Evolutionary conservation across 2,888 invertebrate genomes (phyloP), one percentile per base, ranked within the genome.

Genomic region (Amorpha juglandis): DNA sequence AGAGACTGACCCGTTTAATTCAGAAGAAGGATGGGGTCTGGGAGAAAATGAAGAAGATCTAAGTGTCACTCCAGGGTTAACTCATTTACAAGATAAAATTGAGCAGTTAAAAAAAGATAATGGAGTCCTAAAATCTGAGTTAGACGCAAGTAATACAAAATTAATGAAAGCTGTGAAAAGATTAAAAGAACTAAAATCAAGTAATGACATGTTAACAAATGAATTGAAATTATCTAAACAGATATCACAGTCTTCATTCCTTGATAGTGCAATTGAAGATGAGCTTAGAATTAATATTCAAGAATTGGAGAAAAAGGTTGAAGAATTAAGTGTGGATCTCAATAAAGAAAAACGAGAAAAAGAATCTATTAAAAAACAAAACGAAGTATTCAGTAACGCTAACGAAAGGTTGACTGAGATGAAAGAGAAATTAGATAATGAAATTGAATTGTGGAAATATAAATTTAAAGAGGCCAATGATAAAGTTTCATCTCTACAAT

Each of bases 141-240:
- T 96, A 9, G 94, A 95, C 70, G 90, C 94, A 38, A 89, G 94
- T 68, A 96, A 97, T 83, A 87, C 95, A 0, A 97, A 97, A 82
- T 95, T 96, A 42, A 95, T 95, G 1, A 98, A 97, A 89, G 94
- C 97, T 71, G 91, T 98, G 74, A 96, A 96, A 77, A 98, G 98
- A 85, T 88, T 98, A 53, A 98, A 98, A 84, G 96, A 97, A 80
- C 95, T 97, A 65, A 98, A 98, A 86, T 87, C 89, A 1, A 95
- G 94, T 69, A 95, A 96, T 78, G 96, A 96, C 48, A 91, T 94
- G 73, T 82, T 96, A 48, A 86, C 88, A 12, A 93, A 93, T 66
- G 94, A 95, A 81, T 76, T 95, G 67, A 94, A 93, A 74, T 83
- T 92, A 33, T 90, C 92, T 47, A 94, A 93, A 74, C 92, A 94